phyloP scores from a whole-genome alignment of 2,113 vertebrate species.

The Chlamydotis undulata region DNA sequence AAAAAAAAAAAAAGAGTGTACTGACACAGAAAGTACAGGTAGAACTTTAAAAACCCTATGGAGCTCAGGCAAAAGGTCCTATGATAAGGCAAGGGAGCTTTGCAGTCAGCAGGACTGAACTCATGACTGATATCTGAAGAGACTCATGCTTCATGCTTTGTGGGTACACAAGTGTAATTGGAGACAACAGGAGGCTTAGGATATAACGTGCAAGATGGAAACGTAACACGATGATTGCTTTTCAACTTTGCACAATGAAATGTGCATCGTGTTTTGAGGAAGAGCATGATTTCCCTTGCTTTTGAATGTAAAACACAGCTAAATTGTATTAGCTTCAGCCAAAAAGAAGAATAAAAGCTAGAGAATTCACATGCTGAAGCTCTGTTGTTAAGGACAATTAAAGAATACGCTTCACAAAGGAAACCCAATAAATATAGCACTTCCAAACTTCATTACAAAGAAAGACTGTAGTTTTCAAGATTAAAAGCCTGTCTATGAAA shows the following conservation, averaged over 20 bases:
- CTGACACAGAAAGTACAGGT: neutral
- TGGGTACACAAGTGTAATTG: neutral
- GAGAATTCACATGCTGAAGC: neutral
- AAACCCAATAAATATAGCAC: neutral
- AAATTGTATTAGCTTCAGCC: neutral
- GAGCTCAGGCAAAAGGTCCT: neutral
- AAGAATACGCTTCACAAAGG: neutral
- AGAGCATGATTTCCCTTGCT: neutral
- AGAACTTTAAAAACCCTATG: neutral
- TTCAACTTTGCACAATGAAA: neutral
- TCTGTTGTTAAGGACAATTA: neutral
- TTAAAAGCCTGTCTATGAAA: neutral
- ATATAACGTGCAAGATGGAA: neutral
- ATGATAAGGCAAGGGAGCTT: neutral
- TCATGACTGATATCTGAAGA: slow-evolving; percentile 12
- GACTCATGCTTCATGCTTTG: neutral
- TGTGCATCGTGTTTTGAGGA: neutral
- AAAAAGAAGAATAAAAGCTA: neutral
- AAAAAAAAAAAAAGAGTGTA: neutral
- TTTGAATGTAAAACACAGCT: neutral
- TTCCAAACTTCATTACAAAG: neutral
- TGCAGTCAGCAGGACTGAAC: neutral
- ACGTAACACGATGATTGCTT: neutral
- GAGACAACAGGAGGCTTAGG: neutral
- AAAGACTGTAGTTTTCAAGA: neutral